Base-by-base conservation (phyloP, 2,797 vertebrate genomes). In the Brachyrhaphis roseni region DNA sequence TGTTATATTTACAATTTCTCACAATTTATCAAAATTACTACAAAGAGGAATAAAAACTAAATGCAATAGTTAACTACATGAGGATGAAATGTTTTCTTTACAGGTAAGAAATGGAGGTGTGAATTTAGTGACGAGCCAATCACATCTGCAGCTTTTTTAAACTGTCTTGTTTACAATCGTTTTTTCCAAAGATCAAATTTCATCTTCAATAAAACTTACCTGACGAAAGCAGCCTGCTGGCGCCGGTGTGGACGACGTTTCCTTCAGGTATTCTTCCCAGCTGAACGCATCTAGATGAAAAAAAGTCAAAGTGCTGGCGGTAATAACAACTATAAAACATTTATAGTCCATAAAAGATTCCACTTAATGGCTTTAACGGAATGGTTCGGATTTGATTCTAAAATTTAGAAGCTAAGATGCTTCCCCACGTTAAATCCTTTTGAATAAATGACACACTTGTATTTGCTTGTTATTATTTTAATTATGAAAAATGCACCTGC, bases 211-310 rank as follows among this genome's bases (percentile, higher is more conserved):
- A 34, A 78, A 36, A 20, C 86, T 18, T 96, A 99, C 98, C 98
- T 99, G 98, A 95, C 96, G 97, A 89, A 98, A 99, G 91, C 94
- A 98, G 86, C 95, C 94, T 0, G 96, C 87, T 80, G 98, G 97
- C 74, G 98, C 98, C 46, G 97, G 96, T 80, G 90, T 26, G 16
- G 97, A 96, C 46, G 96, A 97, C 31, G 97, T 98, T 90, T 98
- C 97, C 92, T 98, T 97, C 80, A 99, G 95, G 91, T 99, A 99
- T 75, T 96, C 96, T 78, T 98, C 97, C 98, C 98, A 99, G 77
- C 94, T 96, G 93, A 99, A 99, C 39, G 95, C 85, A 82, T 97
- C 98, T 96, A 85, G 80, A 90, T 90, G 87, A 84, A 84, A 62
- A 62, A 57, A 71, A 7, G 23, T 11, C 15, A 77, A 55, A 45